These are phyloP conservation scores for Phytoseiulus persimilis DNA, from an alignment of 2,888 invertebrate species.

Conservation along the genomic window DNA sequence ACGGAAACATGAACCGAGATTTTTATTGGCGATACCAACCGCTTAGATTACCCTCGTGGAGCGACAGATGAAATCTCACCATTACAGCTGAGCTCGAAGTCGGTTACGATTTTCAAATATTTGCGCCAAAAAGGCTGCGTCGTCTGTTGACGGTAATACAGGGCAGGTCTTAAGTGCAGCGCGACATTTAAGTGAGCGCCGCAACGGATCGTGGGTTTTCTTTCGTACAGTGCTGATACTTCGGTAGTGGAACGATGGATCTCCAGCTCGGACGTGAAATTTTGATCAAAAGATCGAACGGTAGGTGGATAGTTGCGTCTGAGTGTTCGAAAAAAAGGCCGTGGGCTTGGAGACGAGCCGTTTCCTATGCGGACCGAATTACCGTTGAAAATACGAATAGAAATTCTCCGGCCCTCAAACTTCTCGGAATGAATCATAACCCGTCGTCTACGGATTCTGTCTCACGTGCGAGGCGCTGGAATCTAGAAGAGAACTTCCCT, in stretches of 20 bases:
- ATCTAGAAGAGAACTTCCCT: no score
- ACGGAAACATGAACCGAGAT: no score
- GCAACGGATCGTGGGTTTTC: neutral
- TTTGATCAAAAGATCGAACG: slow-evolving; percentile 24
- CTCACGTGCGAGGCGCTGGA: no score
- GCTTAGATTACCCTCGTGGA: no score
- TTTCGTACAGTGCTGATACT: neutral
- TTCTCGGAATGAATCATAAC: neutral
- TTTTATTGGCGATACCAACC: no score
- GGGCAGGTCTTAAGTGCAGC: neutral
- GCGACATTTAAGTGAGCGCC: slow-evolving; percentile 5
- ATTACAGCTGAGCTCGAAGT: no score
- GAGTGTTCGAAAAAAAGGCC: neutral
- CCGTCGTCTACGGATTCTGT: neutral
- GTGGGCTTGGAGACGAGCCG: neutral
- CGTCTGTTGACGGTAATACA: neutral
- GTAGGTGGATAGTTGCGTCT: neutral
- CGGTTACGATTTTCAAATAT: neutral
- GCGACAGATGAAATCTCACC: no score
- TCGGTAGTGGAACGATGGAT: neutral
- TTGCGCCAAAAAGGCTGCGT: neutral
- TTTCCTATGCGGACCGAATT: neutral
- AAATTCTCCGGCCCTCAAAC: neutral
- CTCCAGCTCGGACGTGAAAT: neutral
- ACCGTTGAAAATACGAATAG: neutral